Percentiles rank a stretch among this genome's conserved stretches.
Conservation (phyloP, 2,113 vertebrate species). For the Syrrhaptes paradoxus region DNA sequence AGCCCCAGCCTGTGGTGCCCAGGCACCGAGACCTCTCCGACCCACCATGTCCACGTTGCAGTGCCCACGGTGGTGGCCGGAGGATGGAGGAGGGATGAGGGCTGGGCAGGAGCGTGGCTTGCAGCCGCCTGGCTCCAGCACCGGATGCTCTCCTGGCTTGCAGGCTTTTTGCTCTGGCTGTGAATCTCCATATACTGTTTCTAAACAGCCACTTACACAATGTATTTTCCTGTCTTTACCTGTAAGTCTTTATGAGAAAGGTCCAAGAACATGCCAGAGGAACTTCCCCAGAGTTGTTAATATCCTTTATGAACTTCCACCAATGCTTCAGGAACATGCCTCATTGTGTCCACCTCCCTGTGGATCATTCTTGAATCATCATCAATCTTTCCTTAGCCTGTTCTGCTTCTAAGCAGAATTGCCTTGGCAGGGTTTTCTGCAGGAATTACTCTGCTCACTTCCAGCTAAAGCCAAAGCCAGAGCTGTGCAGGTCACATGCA, state of each 20-base stretch:
- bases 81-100: neutral
- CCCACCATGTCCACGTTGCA: neutral
- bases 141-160: rapidly evolving
- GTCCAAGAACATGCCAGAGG: neutral
- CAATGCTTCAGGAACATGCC: neutral
- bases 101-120: neutral
- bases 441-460: slow-evolving; percentile 5
- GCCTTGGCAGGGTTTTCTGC: neutral
- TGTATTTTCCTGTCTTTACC: slow-evolving; percentile 9
- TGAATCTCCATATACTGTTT: neutral
- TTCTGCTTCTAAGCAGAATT: neutral
- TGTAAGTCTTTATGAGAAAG: neutral
- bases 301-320: neutral
- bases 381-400: neutral
- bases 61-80: rapidly evolving
- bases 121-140: neutral
- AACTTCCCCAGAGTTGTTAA: neutral
- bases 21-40: neutral
- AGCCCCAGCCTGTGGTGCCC: neutral
- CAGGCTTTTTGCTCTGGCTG: neutral
- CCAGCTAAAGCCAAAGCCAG: neutral
- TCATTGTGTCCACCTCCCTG: slow-evolving; percentile 1
- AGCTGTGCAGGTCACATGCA: neutral
- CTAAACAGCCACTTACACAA: neutral
- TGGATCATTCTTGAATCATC: neutral